Evolutionary conservation across 2,113 vertebrate species (phyloP).

Genomic region (Bungarus multicinctus): DNA sequence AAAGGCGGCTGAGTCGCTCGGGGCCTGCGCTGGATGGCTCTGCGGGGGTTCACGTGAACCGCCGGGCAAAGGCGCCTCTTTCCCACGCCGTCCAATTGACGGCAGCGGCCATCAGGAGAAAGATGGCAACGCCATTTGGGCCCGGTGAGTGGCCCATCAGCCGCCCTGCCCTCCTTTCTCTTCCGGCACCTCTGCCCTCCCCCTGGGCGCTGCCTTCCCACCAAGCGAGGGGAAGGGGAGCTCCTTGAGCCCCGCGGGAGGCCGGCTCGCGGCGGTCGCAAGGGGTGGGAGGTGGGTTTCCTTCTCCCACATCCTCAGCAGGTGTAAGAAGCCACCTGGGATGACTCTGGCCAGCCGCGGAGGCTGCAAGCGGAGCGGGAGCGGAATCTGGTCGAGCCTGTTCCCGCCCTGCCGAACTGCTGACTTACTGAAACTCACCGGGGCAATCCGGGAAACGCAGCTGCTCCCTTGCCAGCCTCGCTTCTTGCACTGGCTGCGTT

Average conservation of each 20-base stretch:
- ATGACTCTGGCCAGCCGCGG: background rate
- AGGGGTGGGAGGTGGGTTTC: background rate
- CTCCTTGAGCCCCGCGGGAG: background rate
- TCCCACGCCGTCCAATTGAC: background rate
- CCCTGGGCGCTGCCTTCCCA: background rate
- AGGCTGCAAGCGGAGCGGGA: background rate
- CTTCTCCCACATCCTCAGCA: background rate
- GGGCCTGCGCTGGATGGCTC: no score
- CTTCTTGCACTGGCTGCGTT: background rate
- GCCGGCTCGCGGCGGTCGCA: background rate
- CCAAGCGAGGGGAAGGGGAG: background rate
- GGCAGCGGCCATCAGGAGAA: background rate
- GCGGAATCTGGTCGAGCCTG: conserved; percentile 9
- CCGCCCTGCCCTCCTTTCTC: background rate
- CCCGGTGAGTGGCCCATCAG: background rate
- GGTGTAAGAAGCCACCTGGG: background rate
- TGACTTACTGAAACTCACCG: background rate
- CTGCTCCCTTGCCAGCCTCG: background rate
- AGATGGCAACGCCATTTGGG: no score
- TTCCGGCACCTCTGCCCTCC: background rate
- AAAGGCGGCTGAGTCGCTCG: no score
- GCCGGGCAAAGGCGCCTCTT: background rate
- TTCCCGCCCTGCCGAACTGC: background rate
- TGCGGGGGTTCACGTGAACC: no score
- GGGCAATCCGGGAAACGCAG: background rate